Evolutionary conservation across 2,797 vertebrate genomes (phyloP).

Genomic region (Chelmon rostratus): DNA sequence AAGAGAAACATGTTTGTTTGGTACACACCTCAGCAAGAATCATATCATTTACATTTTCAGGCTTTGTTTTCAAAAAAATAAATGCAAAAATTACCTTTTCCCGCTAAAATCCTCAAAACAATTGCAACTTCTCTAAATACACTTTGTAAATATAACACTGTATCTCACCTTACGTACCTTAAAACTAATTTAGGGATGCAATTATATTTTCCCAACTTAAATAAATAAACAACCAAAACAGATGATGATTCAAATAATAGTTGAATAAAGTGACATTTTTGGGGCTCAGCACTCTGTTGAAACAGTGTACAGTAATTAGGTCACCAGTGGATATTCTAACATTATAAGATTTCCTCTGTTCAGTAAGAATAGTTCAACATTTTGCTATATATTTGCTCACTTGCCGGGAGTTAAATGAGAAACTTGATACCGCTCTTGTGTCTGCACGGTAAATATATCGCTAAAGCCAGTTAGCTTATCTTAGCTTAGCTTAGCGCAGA

Average conservation of each 20-base stretch:
- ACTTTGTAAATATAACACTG: not conserved
- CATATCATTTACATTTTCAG: too few species aligned
- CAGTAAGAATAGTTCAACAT: not conserved
- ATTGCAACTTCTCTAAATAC: too few species aligned
- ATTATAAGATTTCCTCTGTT: not conserved
- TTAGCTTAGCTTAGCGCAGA: not conserved
- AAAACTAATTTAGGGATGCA: not conserved
- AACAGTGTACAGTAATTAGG: not conserved
- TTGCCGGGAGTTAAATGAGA: not conserved
- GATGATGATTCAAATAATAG: not conserved
- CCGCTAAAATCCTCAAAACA: too few species aligned
- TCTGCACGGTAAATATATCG: not conserved
- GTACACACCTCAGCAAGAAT: too few species aligned
- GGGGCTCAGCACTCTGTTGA: not conserved
- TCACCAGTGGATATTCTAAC: not conserved
- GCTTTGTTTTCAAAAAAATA: too few species aligned
- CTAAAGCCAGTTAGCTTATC: not conserved
- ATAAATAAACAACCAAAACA: too few species aligned
- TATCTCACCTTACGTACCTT: not conserved
- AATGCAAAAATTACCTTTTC: too few species aligned
- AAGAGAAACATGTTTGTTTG: too few species aligned
- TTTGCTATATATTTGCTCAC: slow-evolving; percentile 1
- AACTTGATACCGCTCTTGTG: rapidly evolving
- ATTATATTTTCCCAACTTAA: too few species aligned
- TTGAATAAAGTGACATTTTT: not conserved